Conservation (phyloP, 1,140 invertebrate species). For the Ridgeia piscesae region DNA sequence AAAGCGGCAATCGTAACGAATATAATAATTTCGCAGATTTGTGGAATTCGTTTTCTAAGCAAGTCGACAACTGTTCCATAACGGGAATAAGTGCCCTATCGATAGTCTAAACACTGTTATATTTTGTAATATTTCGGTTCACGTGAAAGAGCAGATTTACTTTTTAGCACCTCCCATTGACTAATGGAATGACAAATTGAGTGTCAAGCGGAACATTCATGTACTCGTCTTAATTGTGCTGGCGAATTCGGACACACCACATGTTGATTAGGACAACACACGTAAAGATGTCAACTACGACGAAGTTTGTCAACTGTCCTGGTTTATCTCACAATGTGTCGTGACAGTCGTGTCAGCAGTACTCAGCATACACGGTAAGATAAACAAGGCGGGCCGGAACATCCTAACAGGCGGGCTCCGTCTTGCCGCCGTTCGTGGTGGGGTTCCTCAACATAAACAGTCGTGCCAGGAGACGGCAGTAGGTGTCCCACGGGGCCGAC, state of each 20-base stretch:
- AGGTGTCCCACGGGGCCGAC: background rate
- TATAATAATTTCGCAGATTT: background rate
- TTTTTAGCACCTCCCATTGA: background rate
- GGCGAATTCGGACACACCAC: background rate
- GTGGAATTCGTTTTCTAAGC: background rate
- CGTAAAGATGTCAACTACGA: background rate
- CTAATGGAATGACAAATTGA: background rate
- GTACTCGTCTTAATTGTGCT: background rate
- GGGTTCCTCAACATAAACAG: background rate
- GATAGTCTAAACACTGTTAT: background rate
- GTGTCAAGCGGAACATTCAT: background rate
- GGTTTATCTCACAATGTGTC: background rate
- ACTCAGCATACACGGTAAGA: background rate
- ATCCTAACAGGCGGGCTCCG: background rate
- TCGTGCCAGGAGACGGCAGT: background rate
- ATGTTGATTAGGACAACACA: background rate
- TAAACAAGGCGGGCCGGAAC: background rate
- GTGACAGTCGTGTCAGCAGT: background rate
- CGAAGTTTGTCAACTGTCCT: background rate
- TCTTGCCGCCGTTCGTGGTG: background rate
- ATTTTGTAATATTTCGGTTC: background rate
- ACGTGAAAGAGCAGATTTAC: background rate
- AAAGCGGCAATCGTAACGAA: background rate
- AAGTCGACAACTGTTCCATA: too few relatives aligned
- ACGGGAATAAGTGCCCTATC: background rate